phyloP scores from a whole-genome alignment of 2,797 vertebrate genomes.

The Capromys pilorides region DNA sequence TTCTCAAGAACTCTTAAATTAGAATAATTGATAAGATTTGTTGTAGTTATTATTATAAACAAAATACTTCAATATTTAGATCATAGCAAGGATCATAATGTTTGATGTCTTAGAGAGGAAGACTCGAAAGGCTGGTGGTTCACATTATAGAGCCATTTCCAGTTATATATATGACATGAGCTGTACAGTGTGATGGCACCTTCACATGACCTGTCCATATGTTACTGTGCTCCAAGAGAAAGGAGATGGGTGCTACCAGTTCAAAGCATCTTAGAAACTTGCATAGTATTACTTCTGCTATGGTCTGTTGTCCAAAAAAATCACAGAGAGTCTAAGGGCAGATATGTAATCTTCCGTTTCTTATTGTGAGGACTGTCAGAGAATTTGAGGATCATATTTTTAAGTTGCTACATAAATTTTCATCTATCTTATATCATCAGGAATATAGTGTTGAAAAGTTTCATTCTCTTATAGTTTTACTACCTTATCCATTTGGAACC shows the following conservation, averaged over 20 bases:
- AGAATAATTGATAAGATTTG: constrained; percentile 21
- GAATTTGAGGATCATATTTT: constrained; percentile 14
- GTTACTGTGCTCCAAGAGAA: not conserved
- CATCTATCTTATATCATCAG: not conserved
- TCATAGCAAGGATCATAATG: not conserved
- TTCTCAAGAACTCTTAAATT: constrained; percentile 22
- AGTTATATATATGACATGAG: not conserved
- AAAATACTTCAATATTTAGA: constrained; percentile 19
- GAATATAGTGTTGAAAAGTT: not conserved
- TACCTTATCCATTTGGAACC: not conserved
- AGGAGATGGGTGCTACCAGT: constrained; percentile 6
- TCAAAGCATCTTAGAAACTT: not conserved
- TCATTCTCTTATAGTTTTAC: not conserved
- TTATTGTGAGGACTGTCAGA: constrained; percentile 15
- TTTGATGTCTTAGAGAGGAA: not conserved
- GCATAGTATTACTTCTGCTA: not conserved
- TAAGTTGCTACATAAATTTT: not conserved
- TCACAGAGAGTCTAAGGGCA: constrained; percentile 34
- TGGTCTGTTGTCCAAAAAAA: not conserved
- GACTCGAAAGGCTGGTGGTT: not conserved
- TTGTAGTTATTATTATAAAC: constrained; percentile 23
- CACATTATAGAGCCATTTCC: not conserved
- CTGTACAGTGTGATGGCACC: constrained; percentile 22
- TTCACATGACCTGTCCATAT: constrained; percentile 25
- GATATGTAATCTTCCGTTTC: not conserved